Conservation (phyloP, 2,797 vertebrate species). For the Morus bassanus region DNA sequence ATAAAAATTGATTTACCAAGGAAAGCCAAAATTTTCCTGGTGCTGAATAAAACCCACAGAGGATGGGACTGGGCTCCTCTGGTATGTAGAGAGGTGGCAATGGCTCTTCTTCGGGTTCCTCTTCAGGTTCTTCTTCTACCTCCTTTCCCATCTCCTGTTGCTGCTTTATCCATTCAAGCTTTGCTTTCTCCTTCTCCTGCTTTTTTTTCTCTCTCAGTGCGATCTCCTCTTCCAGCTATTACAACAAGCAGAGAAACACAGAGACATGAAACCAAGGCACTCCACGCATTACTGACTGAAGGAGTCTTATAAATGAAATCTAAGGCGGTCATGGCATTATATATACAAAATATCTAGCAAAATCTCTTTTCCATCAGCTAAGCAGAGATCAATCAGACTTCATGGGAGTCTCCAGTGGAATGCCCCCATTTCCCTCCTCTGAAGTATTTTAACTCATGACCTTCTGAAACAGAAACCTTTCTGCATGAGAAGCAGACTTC, state of each 20-base stretch:
- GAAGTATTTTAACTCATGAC: neutral
- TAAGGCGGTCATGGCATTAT: neutral
- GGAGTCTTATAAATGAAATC: neutral
- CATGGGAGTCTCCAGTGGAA: neutral
- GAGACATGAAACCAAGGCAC: neutral
- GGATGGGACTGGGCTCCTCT: conserved; percentile 82
- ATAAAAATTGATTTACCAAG: conserved; percentile 78
- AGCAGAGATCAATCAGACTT: neutral
- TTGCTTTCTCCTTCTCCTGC: conserved; percentile 67
- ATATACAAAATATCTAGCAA: neutral
- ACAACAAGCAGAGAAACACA: neutral
- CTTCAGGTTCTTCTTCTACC: conserved; percentile 1
- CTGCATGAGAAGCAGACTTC: neutral
- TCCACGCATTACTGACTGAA: neutral
- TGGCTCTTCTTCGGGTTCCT: conserved; percentile 73
- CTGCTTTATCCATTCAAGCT: conserved; percentile 53
- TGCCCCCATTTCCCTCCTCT: neutral
- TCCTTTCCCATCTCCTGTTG: conserved; percentile 61
- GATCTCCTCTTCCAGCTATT: conserved; percentile 83
- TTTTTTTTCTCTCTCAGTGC: conserved; percentile 68
- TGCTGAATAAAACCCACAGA: conserved; percentile 89
- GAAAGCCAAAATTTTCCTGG: conserved; percentile 92
- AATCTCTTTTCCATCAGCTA: neutral
- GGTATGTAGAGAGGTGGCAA: conserved; percentile 82
- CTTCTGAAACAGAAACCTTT: conserved; percentile 5